Conservation (phyloP, 2,888 invertebrate genomes). For the Tolmerus cingulatus region DNA sequence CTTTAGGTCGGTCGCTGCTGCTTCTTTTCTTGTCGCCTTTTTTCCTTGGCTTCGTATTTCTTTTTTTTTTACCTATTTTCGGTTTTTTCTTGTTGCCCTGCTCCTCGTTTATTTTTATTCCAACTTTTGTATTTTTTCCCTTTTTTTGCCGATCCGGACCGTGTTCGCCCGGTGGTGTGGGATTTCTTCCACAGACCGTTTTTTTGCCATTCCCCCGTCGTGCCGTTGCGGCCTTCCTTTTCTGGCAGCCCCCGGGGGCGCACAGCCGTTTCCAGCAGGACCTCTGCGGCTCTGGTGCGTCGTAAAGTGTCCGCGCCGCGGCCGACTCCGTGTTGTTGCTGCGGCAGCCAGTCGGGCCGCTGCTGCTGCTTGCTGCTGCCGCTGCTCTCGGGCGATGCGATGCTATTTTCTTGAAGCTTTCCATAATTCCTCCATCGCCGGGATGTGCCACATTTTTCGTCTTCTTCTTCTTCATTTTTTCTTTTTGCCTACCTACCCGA, state of each 20-base stretch:
- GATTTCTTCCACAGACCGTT: slow-evolving; percentile 18
- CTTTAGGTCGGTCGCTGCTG: background rate
- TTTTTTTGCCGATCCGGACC: background rate
- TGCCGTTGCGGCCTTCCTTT: background rate
- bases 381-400: background rate
- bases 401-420: slow-evolving; percentile 29
- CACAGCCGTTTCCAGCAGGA: background rate
- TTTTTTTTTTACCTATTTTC: background rate
- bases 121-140: background rate
- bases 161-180: slow-evolving; percentile 3
- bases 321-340: slow-evolving; percentile 33
- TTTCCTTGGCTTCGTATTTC: background rate
- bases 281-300: slow-evolving; percentile 6
- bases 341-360: background rate
- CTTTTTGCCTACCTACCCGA: slow-evolving; percentile 4
- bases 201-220: background rate
- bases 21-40: slow-evolving; percentile 29
- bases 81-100: slow-evolving; percentile 6
- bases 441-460: slow-evolving; percentile 18
- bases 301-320: background rate
- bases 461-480: background rate
- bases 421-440: slow-evolving; percentile 12
- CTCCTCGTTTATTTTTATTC: background rate
- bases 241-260: slow-evolving; percentile 12
- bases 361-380: background rate